phyloP scores from a whole-genome alignment of 2,113 vertebrate genomes.

The Nematolebias whitei region DNA sequence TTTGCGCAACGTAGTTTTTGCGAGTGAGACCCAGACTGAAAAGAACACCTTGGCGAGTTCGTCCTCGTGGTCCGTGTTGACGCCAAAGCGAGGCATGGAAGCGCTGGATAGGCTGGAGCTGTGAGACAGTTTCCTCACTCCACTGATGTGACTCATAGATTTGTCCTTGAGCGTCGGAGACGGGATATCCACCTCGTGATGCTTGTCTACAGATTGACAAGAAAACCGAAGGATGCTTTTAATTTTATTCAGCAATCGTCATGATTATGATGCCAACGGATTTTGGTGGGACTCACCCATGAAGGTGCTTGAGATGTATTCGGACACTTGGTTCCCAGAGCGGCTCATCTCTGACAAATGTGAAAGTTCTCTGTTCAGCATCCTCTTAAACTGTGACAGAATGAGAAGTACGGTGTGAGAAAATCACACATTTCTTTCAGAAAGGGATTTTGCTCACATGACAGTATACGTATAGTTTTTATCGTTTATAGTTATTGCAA shows the following conservation, averaged over 20 bases:
- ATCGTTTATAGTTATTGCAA: no score
- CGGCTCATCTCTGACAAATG: slow-evolving; percentile 85
- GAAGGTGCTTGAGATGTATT: slow-evolving; percentile 91
- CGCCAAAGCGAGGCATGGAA: slow-evolving; percentile 86
- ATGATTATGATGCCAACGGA: background rate
- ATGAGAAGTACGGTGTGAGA: background rate
- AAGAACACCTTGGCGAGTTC: slow-evolving; percentile 82
- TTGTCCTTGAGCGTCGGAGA: slow-evolving; percentile 77
- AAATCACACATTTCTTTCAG: no score
- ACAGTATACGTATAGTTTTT: no score
- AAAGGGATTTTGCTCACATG: no score
- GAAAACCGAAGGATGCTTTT: slow-evolving; percentile 4
- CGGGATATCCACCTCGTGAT: slow-evolving; percentile 75
- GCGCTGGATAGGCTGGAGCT: slow-evolving; percentile 76
- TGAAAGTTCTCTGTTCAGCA: slow-evolving; percentile 89
- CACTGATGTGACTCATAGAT: slow-evolving; percentile 77
- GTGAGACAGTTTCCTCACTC: slow-evolving; percentile 77
- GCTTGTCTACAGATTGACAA: slow-evolving; percentile 65
- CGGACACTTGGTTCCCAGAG: slow-evolving; percentile 80
- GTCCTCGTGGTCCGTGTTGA: slow-evolving; percentile 85
- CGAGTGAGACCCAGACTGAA: slow-evolving; percentile 14
- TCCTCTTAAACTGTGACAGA: slow-evolving; percentile 85
- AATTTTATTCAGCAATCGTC: background rate
- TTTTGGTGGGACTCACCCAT: slow-evolving; percentile 79
- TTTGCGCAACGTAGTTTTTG: slow-evolving; percentile 4